Evolutionary conservation across 2,113 vertebrate genomes (phyloP), one percentile per base, ranked within the genome.

Genomic region (Pachypanchax playfairii): DNA sequence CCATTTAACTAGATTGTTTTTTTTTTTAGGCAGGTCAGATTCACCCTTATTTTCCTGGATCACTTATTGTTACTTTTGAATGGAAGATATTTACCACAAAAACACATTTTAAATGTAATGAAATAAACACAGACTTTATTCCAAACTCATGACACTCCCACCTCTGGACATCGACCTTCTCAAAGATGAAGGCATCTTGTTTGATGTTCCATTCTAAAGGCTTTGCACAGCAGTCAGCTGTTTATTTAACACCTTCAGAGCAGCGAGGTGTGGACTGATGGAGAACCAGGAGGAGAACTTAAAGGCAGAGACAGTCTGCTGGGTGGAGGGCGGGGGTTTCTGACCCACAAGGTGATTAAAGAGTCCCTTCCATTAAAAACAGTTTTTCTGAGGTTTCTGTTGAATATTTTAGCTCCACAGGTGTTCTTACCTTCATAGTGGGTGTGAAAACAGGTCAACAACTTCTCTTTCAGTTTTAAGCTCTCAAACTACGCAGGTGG

Each of bases 191-290:
- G n/a, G n/a, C n/a, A n/a, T n/a, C n/a, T n/a, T n/a, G n/a, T n/a
- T n/a, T n/a, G n/a, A n/a, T n/a, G n/a, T n/a, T n/a, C n/a, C n/a
- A n/a, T n/a, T n/a, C n/a, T n/a, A n/a, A n/a, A n/a, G n/a, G n/a
- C n/a, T n/a, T n/a, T n/a, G n/a, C n/a, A n/a, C n/a, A n/a, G n/a
- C 83, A 82, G 84, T 88, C 73, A 35, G 46, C 65, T 88, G 86
- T 91, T 90, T 89, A 70, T 87, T 84, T 87, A 85, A 88, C 67
- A 33, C n/a, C n/a, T n/a, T 49, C 8, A 14, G 73, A 70, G 65
- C 52, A 48, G 52, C 25, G 36, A 43, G 80, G 50, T 83, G 90
- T 89, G 57, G 44, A 59, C 83, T 84, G 87, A 72, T 55, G 21
- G 55, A 69, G 68, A 70, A 51, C 83, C 56, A 72, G 48, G 31